phyloP scores from a whole-genome alignment of 1,140 invertebrate genomes.

The Fopius arisanus region DNA sequence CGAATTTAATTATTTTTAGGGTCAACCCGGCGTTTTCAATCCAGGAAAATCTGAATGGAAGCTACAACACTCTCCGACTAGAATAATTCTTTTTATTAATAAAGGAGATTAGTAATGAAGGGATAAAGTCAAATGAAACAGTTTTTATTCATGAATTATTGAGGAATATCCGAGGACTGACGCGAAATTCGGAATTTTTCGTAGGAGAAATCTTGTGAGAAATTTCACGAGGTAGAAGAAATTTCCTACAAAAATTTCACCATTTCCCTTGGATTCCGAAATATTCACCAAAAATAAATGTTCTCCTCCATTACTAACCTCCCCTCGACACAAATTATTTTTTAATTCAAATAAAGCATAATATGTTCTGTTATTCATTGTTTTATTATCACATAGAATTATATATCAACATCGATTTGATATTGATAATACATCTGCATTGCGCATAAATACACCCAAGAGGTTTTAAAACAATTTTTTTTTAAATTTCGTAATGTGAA shows the following conservation, averaged over 20 bases:
- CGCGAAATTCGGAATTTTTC: too few relatives aligned
- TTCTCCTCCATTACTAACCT: background rate
- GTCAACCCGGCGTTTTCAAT: conserved; percentile 56
- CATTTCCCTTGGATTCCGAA: background rate
- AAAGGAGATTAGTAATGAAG: background rate
- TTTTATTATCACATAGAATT: background rate
- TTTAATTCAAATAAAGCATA: background rate
- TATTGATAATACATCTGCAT: background rate
- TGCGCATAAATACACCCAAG: background rate
- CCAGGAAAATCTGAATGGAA: conserved; percentile 48
- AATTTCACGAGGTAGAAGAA: too few relatives aligned
- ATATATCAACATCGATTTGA: background rate
- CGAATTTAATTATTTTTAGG: conserved; percentile 44
- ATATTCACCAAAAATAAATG: background rate
- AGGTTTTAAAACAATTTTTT: background rate
- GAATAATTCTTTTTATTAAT: background rate
- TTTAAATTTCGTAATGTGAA: background rate
- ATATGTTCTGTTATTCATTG: background rate
- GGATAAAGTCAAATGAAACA: background rate
- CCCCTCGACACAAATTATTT: background rate
- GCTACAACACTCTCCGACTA: conserved; percentile 30
- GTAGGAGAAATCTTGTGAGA: too few relatives aligned
- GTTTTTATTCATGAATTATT: too few relatives aligned
- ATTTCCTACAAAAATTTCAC: too few relatives aligned
- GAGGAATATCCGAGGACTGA: too few relatives aligned